Evolutionary conservation across 2,888 invertebrate genomes (phyloP).

Genomic region (Thelaira solivaga): DNA sequence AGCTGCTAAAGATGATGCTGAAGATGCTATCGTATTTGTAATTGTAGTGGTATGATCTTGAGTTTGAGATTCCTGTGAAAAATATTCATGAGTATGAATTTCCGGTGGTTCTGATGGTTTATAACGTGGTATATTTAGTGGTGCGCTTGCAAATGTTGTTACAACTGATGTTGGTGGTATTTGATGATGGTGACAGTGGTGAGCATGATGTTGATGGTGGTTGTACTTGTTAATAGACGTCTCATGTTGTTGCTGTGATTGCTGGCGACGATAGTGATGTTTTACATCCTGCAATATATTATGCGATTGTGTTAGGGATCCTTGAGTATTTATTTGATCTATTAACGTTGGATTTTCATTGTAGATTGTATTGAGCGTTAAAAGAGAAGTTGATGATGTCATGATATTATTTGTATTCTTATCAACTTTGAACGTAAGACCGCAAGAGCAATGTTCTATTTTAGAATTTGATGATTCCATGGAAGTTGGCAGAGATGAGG

Average conservation of each 20-base stretch:
- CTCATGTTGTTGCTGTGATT: constrained; percentile 4
- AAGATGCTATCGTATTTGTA: constrained; percentile 43
- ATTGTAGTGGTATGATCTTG: constrained; percentile 37
- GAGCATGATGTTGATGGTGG: constrained; percentile 42
- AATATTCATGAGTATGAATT: constrained; percentile 58
- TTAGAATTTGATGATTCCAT: constrained; percentile 53
- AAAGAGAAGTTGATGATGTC: constrained; percentile 46
- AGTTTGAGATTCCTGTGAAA: constrained; percentile 54
- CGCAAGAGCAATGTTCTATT: constrained; percentile 73
- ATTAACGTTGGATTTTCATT: constrained; percentile 46
- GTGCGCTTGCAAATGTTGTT: constrained; percentile 26
- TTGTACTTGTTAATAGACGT: constrained; percentile 8
- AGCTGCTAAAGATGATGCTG: constrained; percentile 2
- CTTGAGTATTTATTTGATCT: constrained; percentile 37
- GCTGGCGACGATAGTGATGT: constrained; percentile 16
- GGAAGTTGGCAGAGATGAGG: constrained; percentile 48
- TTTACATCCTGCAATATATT: constrained; percentile 22
- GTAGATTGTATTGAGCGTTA: constrained; percentile 51
- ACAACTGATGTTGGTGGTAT: constrained; percentile 17
- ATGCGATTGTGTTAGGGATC: constrained; percentile 28
- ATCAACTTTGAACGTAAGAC: constrained; percentile 70
- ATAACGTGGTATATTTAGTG: constrained; percentile 37
- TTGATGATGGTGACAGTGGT: constrained; percentile 52
- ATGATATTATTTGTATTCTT: constrained; percentile 54
- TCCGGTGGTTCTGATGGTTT: constrained; percentile 51